phyloP scores from a whole-genome alignment of 2,797 vertebrate species.

The Telmatherina bonti region DNA sequence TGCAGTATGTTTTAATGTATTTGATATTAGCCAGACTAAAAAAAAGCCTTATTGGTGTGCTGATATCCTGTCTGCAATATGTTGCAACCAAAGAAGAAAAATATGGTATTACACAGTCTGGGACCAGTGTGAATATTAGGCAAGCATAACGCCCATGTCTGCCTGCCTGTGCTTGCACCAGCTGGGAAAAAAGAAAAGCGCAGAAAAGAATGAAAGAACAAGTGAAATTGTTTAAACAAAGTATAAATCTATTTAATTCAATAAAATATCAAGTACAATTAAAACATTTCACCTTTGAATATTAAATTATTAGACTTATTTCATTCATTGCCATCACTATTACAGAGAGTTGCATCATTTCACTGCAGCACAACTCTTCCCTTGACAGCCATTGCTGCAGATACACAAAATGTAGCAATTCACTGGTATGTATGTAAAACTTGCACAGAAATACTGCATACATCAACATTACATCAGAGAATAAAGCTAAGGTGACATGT shows the following conservation, averaged over 20 bases:
- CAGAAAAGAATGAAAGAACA: constrained; percentile 62
- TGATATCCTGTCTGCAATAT: constrained; percentile 33
- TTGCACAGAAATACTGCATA: constrained; percentile 85
- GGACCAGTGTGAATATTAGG: constrained; percentile 41
- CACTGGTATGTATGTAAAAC: constrained; percentile 79
- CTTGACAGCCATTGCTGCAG: constrained; percentile 84
- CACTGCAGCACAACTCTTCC: constrained; percentile 89
- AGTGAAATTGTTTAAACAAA: constrained; percentile 78
- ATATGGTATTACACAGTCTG: constrained; percentile 10
- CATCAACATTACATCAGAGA: constrained; percentile 75
- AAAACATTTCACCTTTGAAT: constrained; percentile 82
- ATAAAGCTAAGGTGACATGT: constrained; percentile 77
- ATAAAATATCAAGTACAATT: constrained; percentile 88
- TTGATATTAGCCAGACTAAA: constrained; percentile 4
- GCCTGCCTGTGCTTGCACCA: constrained; percentile 33
- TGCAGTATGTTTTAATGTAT: background rate
- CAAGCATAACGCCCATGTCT: constrained; percentile 37
- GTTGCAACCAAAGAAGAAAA: constrained; percentile 17
- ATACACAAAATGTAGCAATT: constrained; percentile 80
- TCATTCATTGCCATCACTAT: constrained; percentile 88
- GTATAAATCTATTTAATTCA: constrained; percentile 89
- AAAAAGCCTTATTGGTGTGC: background rate
- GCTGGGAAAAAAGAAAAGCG: constrained; percentile 29
- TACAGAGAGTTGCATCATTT: constrained; percentile 90
- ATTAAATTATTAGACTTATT: constrained; percentile 87